Base-by-base conservation (phyloP, 35 echinoderm and acorn worm genomes). In the Anneissia japonica region DNA sequence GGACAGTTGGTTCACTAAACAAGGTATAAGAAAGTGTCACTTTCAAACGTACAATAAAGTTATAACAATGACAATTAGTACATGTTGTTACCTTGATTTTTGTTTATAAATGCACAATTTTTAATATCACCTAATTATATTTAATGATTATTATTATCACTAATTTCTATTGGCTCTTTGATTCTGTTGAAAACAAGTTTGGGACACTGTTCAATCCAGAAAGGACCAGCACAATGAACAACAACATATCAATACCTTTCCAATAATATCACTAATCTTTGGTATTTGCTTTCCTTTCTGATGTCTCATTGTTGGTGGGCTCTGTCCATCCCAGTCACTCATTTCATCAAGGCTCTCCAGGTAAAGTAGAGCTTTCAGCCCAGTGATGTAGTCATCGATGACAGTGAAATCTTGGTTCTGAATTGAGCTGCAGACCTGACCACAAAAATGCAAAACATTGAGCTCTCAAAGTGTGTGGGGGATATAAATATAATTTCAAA, bases 361-460 rank as follows among this genome's bases (percentile, higher is more conserved):
- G 77, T 98, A 98, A 46, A 98, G 89, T 64, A 98, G 46, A 0
- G 95, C 73, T 75, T 98, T 84, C 39, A 98, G 79, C 0, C 95
- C 95, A 34, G 89, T 84, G n/a, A 91, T 84, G 89, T 98, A 98
- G 74, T 98, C 95, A 73, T 98, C 95, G 17, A 94, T 89, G 72
- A 98, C 73, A 19, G 95, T 98, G 72, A 91, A 98, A 39, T 98
- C 95, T 37, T 98, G 95, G 89, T 98, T 98, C 80, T 98, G 95
- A 26, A 98, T 76, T 4, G 95, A 92, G 86, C 95, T 98, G 86
- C 95, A 93, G 37, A 98, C 92, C 95, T 98, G 82, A 38, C 1
- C 35, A 0, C 37, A 28, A 36, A 31, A 21, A 82, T 28, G 35
- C 30, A 40, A 80, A 45, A 0, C 21, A 30, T 5, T 72, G 21